phyloP scores from a whole-genome alignment of 2,797 vertebrate genomes.

The Rallus crepitans region DNA sequence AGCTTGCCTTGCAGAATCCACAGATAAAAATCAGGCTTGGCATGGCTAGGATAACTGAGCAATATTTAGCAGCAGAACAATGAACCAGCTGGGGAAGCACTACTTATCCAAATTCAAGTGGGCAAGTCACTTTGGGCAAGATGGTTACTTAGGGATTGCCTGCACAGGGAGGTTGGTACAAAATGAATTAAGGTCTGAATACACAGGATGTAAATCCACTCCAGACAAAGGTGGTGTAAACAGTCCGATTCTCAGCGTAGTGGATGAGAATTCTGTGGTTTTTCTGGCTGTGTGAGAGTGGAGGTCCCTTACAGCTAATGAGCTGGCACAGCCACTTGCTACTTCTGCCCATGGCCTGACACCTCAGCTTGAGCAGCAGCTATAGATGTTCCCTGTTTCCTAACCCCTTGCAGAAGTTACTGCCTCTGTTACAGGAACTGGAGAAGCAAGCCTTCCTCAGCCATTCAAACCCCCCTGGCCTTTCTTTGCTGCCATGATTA shows the following conservation, averaged over 20 bases:
- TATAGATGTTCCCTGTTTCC: background rate
- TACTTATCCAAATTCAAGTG: constrained; percentile 1
- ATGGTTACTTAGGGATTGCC: background rate
- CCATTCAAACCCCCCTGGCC: background rate
- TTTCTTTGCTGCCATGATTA: background rate
- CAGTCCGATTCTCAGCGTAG: background rate
- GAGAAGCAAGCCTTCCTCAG: background rate
- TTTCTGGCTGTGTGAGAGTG: background rate
- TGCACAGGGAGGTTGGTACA: background rate
- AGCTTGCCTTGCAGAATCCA: constrained; percentile 42
- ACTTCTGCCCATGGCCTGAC: background rate
- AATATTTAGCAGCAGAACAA: constrained; percentile 33
- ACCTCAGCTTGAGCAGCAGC: background rate
- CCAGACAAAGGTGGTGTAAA: background rate
- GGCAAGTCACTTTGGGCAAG: background rate
- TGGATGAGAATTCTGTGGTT: background rate
- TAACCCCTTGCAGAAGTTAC: background rate
- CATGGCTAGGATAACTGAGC: constrained; percentile 9
- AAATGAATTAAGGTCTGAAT: background rate
- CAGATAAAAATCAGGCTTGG: constrained; percentile 52
- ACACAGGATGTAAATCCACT: background rate
- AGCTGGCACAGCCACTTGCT: background rate
- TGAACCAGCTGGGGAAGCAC: constrained; percentile 13
- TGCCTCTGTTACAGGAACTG: background rate
- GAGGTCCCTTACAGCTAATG: background rate